Evolutionary conservation across 1,140 invertebrate genomes (phyloP), one percentile per base, ranked within the genome.

Genomic region (Stegodyphus dumicola): DNA sequence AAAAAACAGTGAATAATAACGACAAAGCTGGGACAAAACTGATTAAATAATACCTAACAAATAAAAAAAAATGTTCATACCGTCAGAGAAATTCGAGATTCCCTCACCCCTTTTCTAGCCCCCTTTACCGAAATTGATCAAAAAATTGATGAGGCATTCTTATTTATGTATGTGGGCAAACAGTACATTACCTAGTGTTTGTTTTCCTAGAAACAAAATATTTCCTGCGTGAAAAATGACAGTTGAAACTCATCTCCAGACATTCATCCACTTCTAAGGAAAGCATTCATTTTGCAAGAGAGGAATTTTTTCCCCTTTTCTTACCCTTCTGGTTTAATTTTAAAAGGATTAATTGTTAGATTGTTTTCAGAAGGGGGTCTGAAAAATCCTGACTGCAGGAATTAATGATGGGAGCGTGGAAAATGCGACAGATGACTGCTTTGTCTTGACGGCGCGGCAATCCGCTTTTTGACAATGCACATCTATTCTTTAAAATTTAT

Each of bases 321-420:
- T n/a, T 6, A 7, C 49, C n/a, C 64, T 2, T 17, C 6, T 9
- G 18, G 15, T 77, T 65, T 78, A 67, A 78, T 78, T 78, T 78
- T 69, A 52, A 78, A 78, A 78, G 77, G 77, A 78, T 78, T 78
- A 78, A 78, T 78, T 78, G 67, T 78, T 69, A 33, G 77, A 67
- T 67, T 67, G 77, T 69, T 78, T 78, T 78, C 77, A 13, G 15
- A 60, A 60, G 9, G 56, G 56, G 11, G 49, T 11, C 51, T 6
- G 33, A 67, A 66, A 77, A 77, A 77, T 53, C 48, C 64, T 52
- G 65, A 60, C 56, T 9, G 56, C 9, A 60, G 15, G 56, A 60
- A 78, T 67, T 78, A 78, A 78, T 67, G 64, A 67, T 13, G 65
- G 52, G 18, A 78, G 65, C 77, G 77, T 78, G 77, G 77, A 78